Conservation (phyloP, 2,113 vertebrate genomes). For the Bos indicus region DNA sequence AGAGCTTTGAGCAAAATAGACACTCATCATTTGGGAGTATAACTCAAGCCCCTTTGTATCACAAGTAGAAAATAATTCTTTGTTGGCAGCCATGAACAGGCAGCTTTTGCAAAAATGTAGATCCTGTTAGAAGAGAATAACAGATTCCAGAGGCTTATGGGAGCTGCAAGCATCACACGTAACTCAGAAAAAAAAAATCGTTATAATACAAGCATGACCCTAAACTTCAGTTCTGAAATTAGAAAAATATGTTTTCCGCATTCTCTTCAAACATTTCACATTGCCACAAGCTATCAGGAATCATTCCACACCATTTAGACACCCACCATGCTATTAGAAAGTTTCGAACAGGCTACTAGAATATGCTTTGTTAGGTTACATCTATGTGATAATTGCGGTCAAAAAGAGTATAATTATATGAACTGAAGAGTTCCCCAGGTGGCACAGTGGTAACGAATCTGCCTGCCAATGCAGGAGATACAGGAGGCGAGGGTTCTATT, state of each 20-base stretch:
- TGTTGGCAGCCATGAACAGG: neutral
- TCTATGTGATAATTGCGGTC: neutral
- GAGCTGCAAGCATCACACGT: neutral
- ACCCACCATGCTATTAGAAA: neutral
- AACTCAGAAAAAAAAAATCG: neutral
- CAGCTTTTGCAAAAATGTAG: neutral
- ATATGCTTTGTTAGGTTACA: neutral
- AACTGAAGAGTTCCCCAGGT: neutral
- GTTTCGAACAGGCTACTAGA: neutral
- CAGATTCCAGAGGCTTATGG: neutral
- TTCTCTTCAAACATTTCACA: constrained; percentile 22
- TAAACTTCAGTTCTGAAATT: constrained; percentile 28
- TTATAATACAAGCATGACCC: neutral
- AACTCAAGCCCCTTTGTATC: neutral
- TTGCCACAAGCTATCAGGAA: neutral
- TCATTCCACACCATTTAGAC: neutral
- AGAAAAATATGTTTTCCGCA: constrained; percentile 36
- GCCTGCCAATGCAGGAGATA: neutral
- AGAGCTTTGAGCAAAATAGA: neutral
- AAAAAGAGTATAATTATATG: neutral
- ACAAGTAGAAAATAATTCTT: neutral
- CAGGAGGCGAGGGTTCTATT: neutral
- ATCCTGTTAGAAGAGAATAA: neutral
- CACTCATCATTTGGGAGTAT: neutral
- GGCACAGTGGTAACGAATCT: neutral